A percentile compares a stretch with the other conserved stretches of the same genome.
Conservation (phyloP, 30 jellyfish, hydroid and myxozoan genomes). For the Chrysaora quinquecirrha region DNA sequence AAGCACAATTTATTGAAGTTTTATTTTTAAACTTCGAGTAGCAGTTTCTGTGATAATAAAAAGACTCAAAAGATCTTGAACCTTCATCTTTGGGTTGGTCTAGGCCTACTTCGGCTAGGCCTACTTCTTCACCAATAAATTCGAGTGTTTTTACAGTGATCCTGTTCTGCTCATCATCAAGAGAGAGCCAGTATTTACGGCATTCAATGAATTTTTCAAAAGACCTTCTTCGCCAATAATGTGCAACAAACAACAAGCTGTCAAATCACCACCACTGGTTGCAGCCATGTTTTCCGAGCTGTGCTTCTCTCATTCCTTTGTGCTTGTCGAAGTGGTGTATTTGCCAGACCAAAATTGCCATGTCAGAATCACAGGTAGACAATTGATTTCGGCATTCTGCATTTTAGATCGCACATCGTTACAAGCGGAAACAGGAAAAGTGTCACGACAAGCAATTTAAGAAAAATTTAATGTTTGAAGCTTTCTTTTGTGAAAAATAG, state of each 20-base stretch:
- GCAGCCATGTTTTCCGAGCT: conserved; percentile 4
- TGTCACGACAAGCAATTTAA: neutral
- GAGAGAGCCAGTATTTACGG: conserved; percentile 16
- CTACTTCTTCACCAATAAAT: conserved; percentile 1
- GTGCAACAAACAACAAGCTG: too few relatives aligned
- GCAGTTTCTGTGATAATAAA: conserved; percentile 11
- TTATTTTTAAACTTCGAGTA: neutral
- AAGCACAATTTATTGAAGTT: neutral
- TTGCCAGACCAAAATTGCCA: neutral
- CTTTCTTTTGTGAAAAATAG: conserved; percentile 19
- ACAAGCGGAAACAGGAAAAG: neutral
- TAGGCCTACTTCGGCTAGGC: too few relatives aligned
- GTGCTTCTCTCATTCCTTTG: too few relatives aligned
- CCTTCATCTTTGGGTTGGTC: too few relatives aligned
- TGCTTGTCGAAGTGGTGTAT: neutral
- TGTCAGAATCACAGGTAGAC: neutral
- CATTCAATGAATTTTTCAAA: neutral
- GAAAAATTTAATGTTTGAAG: conserved; percentile 1
- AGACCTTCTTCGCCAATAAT: too few relatives aligned
- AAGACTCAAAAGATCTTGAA: neutral
- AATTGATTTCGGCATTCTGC: neutral
- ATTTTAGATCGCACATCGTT: neutral
- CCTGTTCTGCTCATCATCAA: conserved; percentile 25
- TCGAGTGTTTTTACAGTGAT: conserved; percentile 8
- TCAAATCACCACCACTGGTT: too few relatives aligned